Base-by-base conservation (phyloP, 2,888 invertebrate genomes). In the Platycheirus rosarum region DNA sequence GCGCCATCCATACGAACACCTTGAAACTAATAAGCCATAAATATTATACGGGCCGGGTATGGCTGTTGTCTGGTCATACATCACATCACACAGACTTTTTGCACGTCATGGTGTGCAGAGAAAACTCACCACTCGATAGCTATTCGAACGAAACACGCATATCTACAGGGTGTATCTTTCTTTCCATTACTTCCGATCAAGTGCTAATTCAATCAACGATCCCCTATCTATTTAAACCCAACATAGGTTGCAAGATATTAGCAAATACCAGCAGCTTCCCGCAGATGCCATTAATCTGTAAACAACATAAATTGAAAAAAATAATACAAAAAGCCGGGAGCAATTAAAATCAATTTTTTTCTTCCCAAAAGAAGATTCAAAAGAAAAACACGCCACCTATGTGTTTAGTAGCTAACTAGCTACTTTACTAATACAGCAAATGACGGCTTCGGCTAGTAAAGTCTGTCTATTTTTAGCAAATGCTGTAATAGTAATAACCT, bases 21-120 rank as follows among this genome's bases (percentile, higher is more conserved):
- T 79, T 79, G 79, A 74, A 74, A 74, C 70, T 69, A 79, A 79
- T 74, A 79, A 74, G 74, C 69, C 74, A 60, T 79, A 79, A 79
- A 65, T 57, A 44, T 51, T 79, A 62, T 65, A 70, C 48, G 11
- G 70, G n/a, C 37, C 18, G 23, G 35, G n/a, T n/a, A 29, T 42
- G 37, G 9, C 65, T 65, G 42, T n/a, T 9, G 37, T 68, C 66
- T 35, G 35, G 68, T 51, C 51, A 51, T 35, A 66, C 68, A 62
- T 23, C 60, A 23, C 37, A 53, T 13, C 40, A 57, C 29, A 53
- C 3, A 20, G 14, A 11, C 35, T 37, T 7, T 20, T 32, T 32
- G 13, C 46, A 42, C 42, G 14, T 70, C n/a, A n/a, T 70, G 29
- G 2, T 13, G 23, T 53, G 18, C 20, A 55, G 9, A 40, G 37